phyloP scores from a whole-genome alignment of 2,797 vertebrate species.

The Anisognathus igniventris region DNA sequence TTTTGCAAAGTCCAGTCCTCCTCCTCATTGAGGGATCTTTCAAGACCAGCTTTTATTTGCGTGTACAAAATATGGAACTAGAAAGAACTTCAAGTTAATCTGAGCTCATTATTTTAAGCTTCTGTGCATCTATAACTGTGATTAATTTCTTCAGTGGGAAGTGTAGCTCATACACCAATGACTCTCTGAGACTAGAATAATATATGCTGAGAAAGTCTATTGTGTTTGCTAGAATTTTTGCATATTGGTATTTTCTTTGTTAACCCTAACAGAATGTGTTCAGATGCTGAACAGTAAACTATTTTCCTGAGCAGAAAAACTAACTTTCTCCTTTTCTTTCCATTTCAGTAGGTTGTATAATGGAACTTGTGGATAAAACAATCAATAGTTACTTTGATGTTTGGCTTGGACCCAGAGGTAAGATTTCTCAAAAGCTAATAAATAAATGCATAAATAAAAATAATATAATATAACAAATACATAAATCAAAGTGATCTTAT shows the following conservation, averaged over 20 bases:
- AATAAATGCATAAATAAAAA: background rate
- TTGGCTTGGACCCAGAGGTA: constrained; percentile 94
- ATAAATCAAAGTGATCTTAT: background rate
- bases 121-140: background rate
- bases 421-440: constrained; percentile 45
- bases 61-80: background rate
- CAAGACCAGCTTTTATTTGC: background rate
- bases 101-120: background rate
- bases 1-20: background rate
- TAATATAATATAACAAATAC: background rate
- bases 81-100: background rate
- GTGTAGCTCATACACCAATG: background rate
- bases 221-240: background rate
- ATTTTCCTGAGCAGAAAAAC: background rate
- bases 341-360: constrained; percentile 77
- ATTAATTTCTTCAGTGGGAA: background rate
- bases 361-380: constrained; percentile 89
- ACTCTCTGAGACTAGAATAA: background rate
- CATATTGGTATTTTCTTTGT: background rate
- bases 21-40: background rate
- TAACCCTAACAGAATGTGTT: background rate
- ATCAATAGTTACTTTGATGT: constrained; percentile 86
- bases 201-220: background rate
- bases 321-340: constrained; percentile 24
- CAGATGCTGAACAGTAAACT: background rate